Conservation (phyloP, 2,113 vertebrate species). For the Chionis minor region DNA sequence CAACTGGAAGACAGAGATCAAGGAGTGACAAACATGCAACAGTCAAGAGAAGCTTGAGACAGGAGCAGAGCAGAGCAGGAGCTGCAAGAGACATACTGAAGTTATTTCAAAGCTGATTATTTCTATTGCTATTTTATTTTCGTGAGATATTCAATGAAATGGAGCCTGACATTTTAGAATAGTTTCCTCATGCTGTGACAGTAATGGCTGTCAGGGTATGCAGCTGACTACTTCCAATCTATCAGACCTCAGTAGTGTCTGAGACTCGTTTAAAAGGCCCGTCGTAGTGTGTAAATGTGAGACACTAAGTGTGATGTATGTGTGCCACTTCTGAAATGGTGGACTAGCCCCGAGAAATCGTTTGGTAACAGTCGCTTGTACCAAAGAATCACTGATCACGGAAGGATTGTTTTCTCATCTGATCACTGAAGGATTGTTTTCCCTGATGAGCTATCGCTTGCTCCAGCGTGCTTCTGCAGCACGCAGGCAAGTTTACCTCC, state of each 20-base stretch:
- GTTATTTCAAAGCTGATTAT: slow-evolving; percentile 10
- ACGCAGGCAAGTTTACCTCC: background rate
- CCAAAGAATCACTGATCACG: background rate
- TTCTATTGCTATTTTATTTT: slow-evolving; percentile 12
- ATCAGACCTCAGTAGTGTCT: background rate
- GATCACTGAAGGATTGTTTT: background rate
- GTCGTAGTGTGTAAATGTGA: background rate
- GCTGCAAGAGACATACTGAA: background rate
- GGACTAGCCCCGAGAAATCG: background rate
- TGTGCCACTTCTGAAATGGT: background rate
- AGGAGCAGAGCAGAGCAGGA: background rate
- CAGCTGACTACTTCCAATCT: slow-evolving; percentile 26
- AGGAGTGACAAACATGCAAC: background rate
- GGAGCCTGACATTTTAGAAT: background rate
- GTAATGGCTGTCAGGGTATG: slow-evolving; percentile 2
- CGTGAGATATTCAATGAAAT: background rate
- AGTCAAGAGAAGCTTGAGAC: background rate
- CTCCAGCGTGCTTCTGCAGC: background rate
- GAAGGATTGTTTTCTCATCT: background rate
- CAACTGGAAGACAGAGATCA: background rate
- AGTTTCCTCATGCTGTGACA: background rate
- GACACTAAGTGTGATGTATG: background rate
- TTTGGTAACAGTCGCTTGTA: background rate
- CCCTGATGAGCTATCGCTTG: background rate
- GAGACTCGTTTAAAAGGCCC: background rate